A percentile compares a stretch with the other conserved stretches of the same genome.
These are phyloP conservation scores for Triops longicaudatus DNA, from an alignment of 1,140 invertebrate genomes.

Conservation along the genomic window DNA sequence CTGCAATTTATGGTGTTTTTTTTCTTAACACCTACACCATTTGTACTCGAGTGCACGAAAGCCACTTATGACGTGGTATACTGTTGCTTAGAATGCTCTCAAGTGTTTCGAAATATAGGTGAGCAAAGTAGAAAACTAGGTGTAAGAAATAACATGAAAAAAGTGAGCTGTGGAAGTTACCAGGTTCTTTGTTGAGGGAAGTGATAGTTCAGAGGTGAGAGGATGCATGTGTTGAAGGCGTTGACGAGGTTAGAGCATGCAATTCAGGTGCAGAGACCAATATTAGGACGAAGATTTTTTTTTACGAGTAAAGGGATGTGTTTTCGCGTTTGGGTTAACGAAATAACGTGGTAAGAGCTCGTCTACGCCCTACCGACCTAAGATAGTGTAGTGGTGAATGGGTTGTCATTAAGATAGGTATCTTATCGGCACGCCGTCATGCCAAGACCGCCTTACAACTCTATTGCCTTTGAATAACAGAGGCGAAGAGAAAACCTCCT, in stretches of 20 bases:
- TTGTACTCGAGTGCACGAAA: not conserved
- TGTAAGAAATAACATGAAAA: too few species aligned
- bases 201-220: too few species aligned
- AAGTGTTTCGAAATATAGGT: not conserved
- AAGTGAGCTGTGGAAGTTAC: not conserved
- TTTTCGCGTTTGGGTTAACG: not conserved
- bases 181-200: not conserved
- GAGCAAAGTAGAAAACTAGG: too few species aligned
- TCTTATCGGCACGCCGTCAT: not conserved
- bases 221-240: not conserved
- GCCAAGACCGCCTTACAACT: not conserved
- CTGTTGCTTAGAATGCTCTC: not conserved
- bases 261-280: not conserved
- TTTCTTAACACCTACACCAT: not conserved
- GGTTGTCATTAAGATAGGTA: slow-evolving; percentile 15
- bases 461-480: slow-evolving; percentile 3
- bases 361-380: not conserved
- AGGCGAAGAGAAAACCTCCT: not conserved
- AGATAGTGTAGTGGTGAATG: not conserved
- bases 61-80: not conserved
- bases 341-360: not conserved
- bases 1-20: not conserved
- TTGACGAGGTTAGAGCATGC: not conserved
- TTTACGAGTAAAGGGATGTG: not conserved
- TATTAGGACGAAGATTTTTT: not conserved